Base-by-base conservation (phyloP, 2,888 invertebrate species). In the Cataglyphis altisquamis region DNA sequence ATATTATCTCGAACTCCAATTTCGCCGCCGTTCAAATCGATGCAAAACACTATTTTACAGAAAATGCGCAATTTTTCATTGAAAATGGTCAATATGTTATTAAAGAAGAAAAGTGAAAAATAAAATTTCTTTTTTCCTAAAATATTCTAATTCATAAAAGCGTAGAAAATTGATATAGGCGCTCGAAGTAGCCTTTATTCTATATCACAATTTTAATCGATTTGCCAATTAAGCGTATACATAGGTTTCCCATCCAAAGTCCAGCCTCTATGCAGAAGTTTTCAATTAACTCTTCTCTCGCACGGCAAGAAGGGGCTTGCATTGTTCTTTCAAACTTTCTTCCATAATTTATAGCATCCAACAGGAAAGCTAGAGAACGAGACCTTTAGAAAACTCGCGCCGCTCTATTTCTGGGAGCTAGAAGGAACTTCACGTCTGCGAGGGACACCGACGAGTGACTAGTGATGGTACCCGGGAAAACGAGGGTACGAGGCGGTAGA, bases 251-350 rank as follows among this genome's bases (percentile, higher is more conserved):
- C n/a, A 55, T 29, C 9, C 39, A 3, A 68, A 36, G 52, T 29
- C 70, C 39, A 41, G 55, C 39, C 25, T 57, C 25, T 41, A 32
- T 9, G 60, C 18, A 64, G 3, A 75, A 87, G 81, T 87, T 83
- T 72, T 87, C 83, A 81, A 87, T 87, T 87, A 87, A 87, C 80
- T 80, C 80, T 39, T 8, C 36, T 48, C 18, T 18, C 21, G 63
- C 48, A 3, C 32, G 63, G 66, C 68, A 55, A 66, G 80, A 6
- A 52, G n/a, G 52, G 52, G 52, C 0, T 52, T 67, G 82, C 60
- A 68, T 55, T 63, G 83, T 78, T 62, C 21, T 52, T 36, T 29
- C 41, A 62, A 82, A 78, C 78, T 84, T 48, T 29, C 55, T 57
- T 39, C 60, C 80, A 64, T 85, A 85, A 87, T 80, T 87, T 80